Conservation (phyloP, 2,113 vertebrate species). For the Aegithalos caudatus region DNA sequence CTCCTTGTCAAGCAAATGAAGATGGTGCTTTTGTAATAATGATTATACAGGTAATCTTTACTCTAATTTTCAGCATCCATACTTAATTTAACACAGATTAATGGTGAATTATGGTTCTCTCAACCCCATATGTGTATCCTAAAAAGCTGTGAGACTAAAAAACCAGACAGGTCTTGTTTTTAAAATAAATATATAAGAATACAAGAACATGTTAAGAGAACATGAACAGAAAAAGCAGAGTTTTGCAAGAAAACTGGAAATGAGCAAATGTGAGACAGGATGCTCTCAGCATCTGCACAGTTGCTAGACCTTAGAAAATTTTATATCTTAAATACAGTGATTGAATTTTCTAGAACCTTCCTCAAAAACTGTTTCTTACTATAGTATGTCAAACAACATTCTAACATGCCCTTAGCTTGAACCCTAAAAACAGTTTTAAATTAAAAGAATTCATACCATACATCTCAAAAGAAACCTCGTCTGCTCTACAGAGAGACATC, state of each 20-base stretch:
- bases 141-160: background rate
- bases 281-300: background rate
- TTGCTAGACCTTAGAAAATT: background rate
- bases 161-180: background rate
- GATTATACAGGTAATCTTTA: background rate
- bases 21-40: background rate
- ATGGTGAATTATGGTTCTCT: background rate
- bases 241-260: background rate
- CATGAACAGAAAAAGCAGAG: background rate
- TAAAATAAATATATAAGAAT: background rate
- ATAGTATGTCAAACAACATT: background rate
- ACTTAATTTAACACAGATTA: background rate
- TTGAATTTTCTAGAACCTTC: background rate
- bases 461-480: background rate
- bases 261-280: background rate
- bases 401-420: background rate
- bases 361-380: background rate
- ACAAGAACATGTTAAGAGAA: too few relatives aligned
- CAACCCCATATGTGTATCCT: background rate
- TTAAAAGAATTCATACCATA: slow-evolving; percentile 33
- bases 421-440: background rate
- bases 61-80: background rate
- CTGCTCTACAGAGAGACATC: background rate
- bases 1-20: background rate
- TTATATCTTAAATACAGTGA: background rate